Evolutionary conservation across 2,888 invertebrate species (phyloP).

Genomic region (Steromphala cineraria): DNA sequence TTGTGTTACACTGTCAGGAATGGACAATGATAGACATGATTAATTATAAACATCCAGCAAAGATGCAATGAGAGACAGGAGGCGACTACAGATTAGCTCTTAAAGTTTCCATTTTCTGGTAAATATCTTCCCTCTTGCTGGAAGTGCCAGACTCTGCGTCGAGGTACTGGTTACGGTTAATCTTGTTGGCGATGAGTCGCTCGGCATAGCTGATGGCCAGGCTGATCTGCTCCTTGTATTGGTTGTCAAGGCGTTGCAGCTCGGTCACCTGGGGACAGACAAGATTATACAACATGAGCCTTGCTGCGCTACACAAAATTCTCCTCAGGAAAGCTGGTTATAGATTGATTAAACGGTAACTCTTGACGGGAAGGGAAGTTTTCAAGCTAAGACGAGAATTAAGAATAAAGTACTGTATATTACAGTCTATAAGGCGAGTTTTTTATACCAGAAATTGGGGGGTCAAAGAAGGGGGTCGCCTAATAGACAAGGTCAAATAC

Average conservation of each 20-base stretch:
- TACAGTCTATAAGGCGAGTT: too few relatives aligned
- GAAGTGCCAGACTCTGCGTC: conserved; percentile 79
- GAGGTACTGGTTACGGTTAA: conserved; percentile 79
- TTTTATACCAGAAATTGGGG: too few relatives aligned
- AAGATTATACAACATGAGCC: background rate
- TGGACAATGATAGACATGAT: background rate
- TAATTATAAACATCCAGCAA: background rate
- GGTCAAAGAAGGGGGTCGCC: too few relatives aligned
- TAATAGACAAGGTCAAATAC: too few relatives aligned
- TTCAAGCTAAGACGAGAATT: too few relatives aligned
- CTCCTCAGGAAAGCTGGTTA: background rate
- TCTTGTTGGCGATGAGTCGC: conserved; percentile 80
- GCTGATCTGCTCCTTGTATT: conserved; percentile 71
- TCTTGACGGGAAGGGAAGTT: too few relatives aligned
- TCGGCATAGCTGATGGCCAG: conserved; percentile 78
- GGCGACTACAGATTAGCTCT: conserved; percentile 32
- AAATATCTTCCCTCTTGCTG: conserved; percentile 79
- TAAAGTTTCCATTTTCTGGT: conserved; percentile 73
- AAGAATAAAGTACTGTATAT: too few relatives aligned
- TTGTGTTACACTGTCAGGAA: background rate
- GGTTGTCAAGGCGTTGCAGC: conserved; percentile 79
- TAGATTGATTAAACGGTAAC: too few relatives aligned
- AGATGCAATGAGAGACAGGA: background rate
- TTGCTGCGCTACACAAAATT: background rate
- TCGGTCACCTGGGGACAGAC: conserved; percentile 75